Conservation (phyloP, 2,888 invertebrate genomes). For the Carcina quercana region DNA sequence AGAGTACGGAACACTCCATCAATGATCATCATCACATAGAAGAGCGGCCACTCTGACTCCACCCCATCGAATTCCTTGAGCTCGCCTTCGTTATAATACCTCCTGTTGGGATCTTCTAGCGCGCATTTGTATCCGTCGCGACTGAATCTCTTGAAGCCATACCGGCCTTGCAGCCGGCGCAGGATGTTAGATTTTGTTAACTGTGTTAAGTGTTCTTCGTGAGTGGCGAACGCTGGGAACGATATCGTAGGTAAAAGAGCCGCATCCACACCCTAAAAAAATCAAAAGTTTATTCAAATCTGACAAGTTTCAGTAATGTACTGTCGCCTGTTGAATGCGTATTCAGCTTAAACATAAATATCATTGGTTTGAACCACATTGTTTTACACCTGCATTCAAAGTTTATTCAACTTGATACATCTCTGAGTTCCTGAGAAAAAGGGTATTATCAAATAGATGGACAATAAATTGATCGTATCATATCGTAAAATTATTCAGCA, state of each 20-base stretch:
- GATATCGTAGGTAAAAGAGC: constrained; percentile 94
- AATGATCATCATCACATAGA: constrained; percentile 96
- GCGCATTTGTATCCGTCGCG: constrained; percentile 95
- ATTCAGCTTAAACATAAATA: too few relatives aligned
- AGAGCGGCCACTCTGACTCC: constrained; percentile 98
- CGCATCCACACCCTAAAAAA: constrained; percentile 90
- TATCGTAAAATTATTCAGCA: too few relatives aligned
- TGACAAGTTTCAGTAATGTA: neutral
- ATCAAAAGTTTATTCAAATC: neutral
- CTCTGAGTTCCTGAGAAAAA: too few relatives aligned
- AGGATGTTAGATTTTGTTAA: constrained; percentile 91
- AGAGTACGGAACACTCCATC: constrained; percentile 93
- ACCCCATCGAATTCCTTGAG: constrained; percentile 96
- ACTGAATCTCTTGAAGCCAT: constrained; percentile 95
- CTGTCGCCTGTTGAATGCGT: too few relatives aligned
- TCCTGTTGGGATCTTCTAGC: constrained; percentile 84
- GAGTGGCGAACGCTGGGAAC: constrained; percentile 98
- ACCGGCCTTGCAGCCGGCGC: constrained; percentile 87
- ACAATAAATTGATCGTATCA: too few relatives aligned
- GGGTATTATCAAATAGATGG: too few relatives aligned
- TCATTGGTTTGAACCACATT: too few relatives aligned
- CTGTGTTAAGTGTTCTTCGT: constrained; percentile 91
- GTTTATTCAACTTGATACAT: too few relatives aligned
- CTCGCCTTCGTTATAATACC: constrained; percentile 93
- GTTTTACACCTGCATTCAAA: too few relatives aligned